Percentiles rank a stretch among this genome's conserved stretches.
Evolutionary conservation across 2,888 invertebrate genomes (phyloP).

Genomic region (Argynnis bischoffii): DNA sequence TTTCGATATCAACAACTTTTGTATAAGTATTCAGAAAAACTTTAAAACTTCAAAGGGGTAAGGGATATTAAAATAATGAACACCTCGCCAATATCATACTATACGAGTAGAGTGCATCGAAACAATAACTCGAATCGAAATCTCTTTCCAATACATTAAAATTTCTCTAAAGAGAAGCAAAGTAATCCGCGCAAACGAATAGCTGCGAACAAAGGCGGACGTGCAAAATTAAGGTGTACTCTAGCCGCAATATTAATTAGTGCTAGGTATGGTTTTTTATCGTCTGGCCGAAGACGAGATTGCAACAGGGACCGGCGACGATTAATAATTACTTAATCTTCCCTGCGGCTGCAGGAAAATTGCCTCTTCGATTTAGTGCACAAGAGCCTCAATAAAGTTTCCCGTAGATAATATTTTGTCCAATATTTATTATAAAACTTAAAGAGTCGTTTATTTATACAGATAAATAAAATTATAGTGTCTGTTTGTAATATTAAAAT

Average conservation of each 20-base stretch:
- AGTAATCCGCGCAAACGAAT: conserved; percentile 39
- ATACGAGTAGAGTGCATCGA: conserved; percentile 19
- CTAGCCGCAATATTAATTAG: conserved; percentile 54
- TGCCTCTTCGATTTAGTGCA: conserved; percentile 44
- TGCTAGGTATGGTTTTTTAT: conserved; percentile 57
- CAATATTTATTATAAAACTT: conserved; percentile 10
- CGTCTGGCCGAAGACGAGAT: conserved; percentile 52
- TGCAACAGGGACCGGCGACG: conserved; percentile 50
- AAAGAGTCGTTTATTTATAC: too few relatives aligned
- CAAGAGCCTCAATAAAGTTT: conserved; percentile 27
- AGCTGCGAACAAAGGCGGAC: conserved; percentile 50
- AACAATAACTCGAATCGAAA: conserved; percentile 24
- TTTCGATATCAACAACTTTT: background rate
- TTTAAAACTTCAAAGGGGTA: conserved; percentile 1
- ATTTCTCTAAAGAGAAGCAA: conserved; percentile 28
- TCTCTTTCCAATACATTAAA: conserved; percentile 31
- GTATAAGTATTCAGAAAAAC: conserved; percentile 1
- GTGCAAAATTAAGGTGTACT: conserved; percentile 55
- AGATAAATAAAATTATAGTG: too few relatives aligned
- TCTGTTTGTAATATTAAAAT: too few relatives aligned
- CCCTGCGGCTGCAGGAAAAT: conserved; percentile 57
- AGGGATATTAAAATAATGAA: conserved; percentile 17
- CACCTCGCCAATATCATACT: conserved; percentile 13
- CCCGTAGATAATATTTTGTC: conserved; percentile 6
- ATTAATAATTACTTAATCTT: conserved; percentile 64